A percentile compares a stretch with the other conserved stretches of the same genome.
Conservation (phyloP, 1,140 invertebrate genomes). For the Camponotus pennsylvanicus region DNA sequence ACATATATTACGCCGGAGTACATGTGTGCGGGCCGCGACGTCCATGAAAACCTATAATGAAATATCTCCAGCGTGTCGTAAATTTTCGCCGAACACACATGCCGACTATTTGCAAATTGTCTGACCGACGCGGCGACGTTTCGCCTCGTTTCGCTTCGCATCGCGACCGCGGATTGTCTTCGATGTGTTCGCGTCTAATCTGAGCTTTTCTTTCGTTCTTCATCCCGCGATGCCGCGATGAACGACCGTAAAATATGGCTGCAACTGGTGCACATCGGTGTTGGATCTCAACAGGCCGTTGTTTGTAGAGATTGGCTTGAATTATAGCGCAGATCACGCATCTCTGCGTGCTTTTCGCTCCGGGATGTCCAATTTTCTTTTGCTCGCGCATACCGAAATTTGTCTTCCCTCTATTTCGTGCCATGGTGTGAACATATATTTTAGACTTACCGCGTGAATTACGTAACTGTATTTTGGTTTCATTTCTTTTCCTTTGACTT, state of each 20-base stretch:
- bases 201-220: slow-evolving; percentile 24
- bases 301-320: slow-evolving; percentile 55
- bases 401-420: slow-evolving; percentile 34
- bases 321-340: slow-evolving; percentile 56
- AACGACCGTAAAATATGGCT: slow-evolving; percentile 40
- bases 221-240: not conserved
- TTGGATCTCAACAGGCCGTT: slow-evolving; percentile 34
- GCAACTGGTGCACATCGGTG: slow-evolving; percentile 48
- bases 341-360: not conserved
- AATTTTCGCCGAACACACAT: slow-evolving; percentile 23
- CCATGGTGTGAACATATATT: slow-evolving; percentile 48
- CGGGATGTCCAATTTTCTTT: slow-evolving; percentile 59
- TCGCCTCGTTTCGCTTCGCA: not conserved
- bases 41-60: slow-evolving; percentile 62
- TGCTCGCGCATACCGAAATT: slow-evolving; percentile 34
- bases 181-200: slow-evolving; percentile 55
- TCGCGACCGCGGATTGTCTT: slow-evolving; percentile 42
- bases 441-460: slow-evolving; percentile 54
- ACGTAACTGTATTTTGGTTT: slow-evolving; percentile 28
- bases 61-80: slow-evolving; percentile 52
- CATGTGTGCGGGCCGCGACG: slow-evolving; percentile 6
- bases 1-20: slow-evolving; percentile 62
- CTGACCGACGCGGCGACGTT: not conserved
- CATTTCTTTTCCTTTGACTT: not conserved
- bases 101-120: slow-evolving; percentile 57